Base-by-base conservation (phyloP, 2,888 invertebrate genomes). In the Zaprionus obscuricornis region DNA sequence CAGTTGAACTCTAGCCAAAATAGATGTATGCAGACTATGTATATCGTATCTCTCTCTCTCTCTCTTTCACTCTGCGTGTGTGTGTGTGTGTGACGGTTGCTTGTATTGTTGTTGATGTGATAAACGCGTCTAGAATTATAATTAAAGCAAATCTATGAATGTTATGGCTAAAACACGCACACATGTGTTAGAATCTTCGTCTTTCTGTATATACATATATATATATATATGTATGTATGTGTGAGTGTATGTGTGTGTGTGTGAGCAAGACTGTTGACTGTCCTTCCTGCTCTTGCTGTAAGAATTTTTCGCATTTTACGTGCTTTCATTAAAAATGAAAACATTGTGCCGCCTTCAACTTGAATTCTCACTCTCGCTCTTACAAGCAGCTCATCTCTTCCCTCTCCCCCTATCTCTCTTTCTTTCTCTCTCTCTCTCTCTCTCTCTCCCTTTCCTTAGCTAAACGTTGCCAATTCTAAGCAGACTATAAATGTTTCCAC, bases 271-370 rank as follows among this genome's bases (percentile, higher is more conserved):
- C 59, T n/a, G n/a, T n/a, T n/a, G n/a, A n/a, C n/a, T n/a, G n/a
- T n/a, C n/a, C n/a, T n/a, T n/a, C n/a, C n/a, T n/a, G n/a, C n/a
- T n/a, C n/a, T n/a, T n/a, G n/a, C n/a, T n/a, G n/a, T n/a, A n/a
- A n/a, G n/a, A n/a, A n/a, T 84, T 76, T 81, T 81, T 83, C 84
- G 74, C 77, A 83, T 82, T 85, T 85, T 82, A 82, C 81, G 81
- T 82, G 81, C 86, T 85, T 85, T 85, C 81, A 82, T 82, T 82
- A 82, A 82, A 82, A 85, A 82, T 85, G 81, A 84, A 85, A 82
- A 82, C 86, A 81, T 84, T 81, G 64, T 63, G 63, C 65, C 74
- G 66, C 49, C 63, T 60, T 64, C 56, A 29, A 62, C 71, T 70
- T 52, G 40, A 37, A 58, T 33, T 50, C 64, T 1, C 24, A 14